Percentiles rank a stretch among this genome's conserved stretches.
These are phyloP conservation scores for Itoplectis maculator DNA, from an alignment of 2,888 invertebrate genomes.

Conservation along the genomic window DNA sequence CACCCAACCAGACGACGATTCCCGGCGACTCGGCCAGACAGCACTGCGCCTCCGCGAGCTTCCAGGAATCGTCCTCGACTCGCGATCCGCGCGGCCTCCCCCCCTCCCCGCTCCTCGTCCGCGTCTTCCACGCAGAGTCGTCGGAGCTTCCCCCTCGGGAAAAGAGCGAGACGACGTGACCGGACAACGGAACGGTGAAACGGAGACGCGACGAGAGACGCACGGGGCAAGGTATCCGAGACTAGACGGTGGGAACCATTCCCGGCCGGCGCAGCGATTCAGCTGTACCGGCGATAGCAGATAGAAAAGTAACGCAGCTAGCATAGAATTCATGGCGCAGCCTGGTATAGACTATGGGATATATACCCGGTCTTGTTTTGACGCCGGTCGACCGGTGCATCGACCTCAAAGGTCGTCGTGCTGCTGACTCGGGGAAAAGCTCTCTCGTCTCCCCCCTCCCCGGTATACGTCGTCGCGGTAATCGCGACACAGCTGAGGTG, in stretches of 20 bases:
- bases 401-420: slow-evolving; percentile 84
- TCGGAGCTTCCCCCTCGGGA: slow-evolving; percentile 68
- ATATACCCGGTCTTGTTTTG: slow-evolving; percentile 79
- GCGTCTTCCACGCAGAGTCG: slow-evolving; percentile 3
- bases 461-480: slow-evolving; percentile 20
- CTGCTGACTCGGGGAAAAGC: slow-evolving; percentile 73
- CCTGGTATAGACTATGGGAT: slow-evolving; percentile 31
- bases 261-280: slow-evolving; percentile 66
- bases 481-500: slow-evolving; percentile 37
- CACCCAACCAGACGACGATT: slow-evolving; percentile 66
- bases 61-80: slow-evolving; percentile 76
- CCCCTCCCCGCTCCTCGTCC: background rate
- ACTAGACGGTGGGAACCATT: slow-evolving; percentile 84
- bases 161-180: slow-evolving; percentile 64
- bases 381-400: slow-evolving; percentile 81
- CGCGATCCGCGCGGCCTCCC: slow-evolving; percentile 29
- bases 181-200: slow-evolving; percentile 50
- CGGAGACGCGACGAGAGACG: slow-evolving; percentile 63
- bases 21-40: slow-evolving; percentile 79
- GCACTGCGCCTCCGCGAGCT: slow-evolving; percentile 80
- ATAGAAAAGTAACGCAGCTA: slow-evolving; percentile 66
- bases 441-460: slow-evolving; percentile 39
- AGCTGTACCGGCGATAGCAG: slow-evolving; percentile 67
- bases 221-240: slow-evolving; percentile 66
- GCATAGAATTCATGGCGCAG: slow-evolving; percentile 66